phyloP scores from a whole-genome alignment of 2,888 invertebrate species.

The Colletes collaris region DNA sequence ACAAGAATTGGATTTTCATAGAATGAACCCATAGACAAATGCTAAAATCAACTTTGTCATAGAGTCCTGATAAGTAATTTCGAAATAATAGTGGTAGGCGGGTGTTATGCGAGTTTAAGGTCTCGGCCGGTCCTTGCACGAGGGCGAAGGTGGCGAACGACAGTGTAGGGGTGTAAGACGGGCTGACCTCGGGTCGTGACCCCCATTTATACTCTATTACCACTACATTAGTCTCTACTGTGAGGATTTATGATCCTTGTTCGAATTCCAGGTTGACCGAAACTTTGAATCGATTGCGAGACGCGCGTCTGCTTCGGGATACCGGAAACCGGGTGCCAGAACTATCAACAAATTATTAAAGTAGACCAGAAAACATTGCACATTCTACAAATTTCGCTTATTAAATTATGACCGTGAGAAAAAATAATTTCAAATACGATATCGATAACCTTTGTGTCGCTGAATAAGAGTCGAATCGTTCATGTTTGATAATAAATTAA shows the following conservation, averaged over 20 bases:
- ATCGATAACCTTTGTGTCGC: too few relatives aligned
- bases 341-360: too few relatives aligned
- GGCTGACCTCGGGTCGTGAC: slow-evolving; percentile 81
- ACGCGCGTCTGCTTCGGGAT: slow-evolving; percentile 25
- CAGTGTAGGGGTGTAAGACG: slow-evolving; percentile 82
- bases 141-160: slow-evolving; percentile 80
- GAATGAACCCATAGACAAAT: slow-evolving; percentile 37
- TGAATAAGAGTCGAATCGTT: too few relatives aligned
- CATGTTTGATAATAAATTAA: too few relatives aligned
- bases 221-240: slow-evolving; percentile 82
- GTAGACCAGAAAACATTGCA: too few relatives aligned
- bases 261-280: slow-evolving; percentile 76
- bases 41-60: slow-evolving; percentile 45
- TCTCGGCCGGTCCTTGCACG: slow-evolving; percentile 78
- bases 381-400: too few relatives aligned
- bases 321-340: too few relatives aligned
- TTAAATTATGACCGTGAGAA: too few relatives aligned
- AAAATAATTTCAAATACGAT: too few relatives aligned
- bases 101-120: slow-evolving; percentile 79
- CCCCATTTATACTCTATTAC: slow-evolving; percentile 83
- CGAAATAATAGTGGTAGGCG: slow-evolving; percentile 69
- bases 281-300: slow-evolving; percentile 72
- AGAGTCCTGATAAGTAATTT: slow-evolving; percentile 69
- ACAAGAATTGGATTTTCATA: not conserved
- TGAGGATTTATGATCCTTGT: slow-evolving; percentile 80